Percentiles rank a stretch among this genome's conserved stretches.
phyloP scores from a whole-genome alignment of 2,888 invertebrate species.

The Diarsia mendica region DNA sequence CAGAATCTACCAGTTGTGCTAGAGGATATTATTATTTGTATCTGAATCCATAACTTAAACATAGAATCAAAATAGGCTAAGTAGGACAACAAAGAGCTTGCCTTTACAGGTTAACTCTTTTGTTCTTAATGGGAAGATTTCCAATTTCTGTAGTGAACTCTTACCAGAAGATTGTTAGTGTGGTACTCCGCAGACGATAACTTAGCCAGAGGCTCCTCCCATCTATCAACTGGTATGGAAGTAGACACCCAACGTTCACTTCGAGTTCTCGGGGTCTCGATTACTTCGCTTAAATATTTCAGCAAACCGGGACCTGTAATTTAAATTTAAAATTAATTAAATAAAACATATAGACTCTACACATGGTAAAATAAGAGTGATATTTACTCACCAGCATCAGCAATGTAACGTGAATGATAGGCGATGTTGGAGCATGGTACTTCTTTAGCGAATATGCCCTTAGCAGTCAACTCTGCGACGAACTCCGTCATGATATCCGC shows the following conservation, averaged over 20 bases:
- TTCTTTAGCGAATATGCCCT: slow-evolving; percentile 83
- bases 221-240: slow-evolving; percentile 91
- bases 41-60: not conserved
- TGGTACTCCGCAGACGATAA: slow-evolving; percentile 59
- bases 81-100: not conserved
- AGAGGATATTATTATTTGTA: not conserved
- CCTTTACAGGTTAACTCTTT: not conserved
- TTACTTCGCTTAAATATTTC: slow-evolving; percentile 90
- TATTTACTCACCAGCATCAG: slow-evolving; percentile 83
- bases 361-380: not conserved
- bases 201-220: slow-evolving; percentile 44
- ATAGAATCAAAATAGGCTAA: not conserved
- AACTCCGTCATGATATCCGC: slow-evolving; percentile 91
- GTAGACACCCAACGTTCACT: slow-evolving; percentile 95
- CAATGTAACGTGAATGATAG: slow-evolving; percentile 96
- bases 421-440: slow-evolving; percentile 94
- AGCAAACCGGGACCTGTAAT: slow-evolving; percentile 84
- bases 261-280: slow-evolving; percentile 91
- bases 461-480: slow-evolving; percentile 84
- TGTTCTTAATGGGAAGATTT: not conserved
- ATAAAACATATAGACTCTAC: too few species aligned
- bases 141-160: not conserved
- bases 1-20: not conserved
- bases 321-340: too few species aligned
- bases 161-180: slow-evolving; percentile 61